A percentile compares a stretch with the other conserved stretches of the same genome.
Evolutionary conservation across 64 coral and sea anemone species (phyloP).

Genomic region (Pachyseris speciosa): DNA sequence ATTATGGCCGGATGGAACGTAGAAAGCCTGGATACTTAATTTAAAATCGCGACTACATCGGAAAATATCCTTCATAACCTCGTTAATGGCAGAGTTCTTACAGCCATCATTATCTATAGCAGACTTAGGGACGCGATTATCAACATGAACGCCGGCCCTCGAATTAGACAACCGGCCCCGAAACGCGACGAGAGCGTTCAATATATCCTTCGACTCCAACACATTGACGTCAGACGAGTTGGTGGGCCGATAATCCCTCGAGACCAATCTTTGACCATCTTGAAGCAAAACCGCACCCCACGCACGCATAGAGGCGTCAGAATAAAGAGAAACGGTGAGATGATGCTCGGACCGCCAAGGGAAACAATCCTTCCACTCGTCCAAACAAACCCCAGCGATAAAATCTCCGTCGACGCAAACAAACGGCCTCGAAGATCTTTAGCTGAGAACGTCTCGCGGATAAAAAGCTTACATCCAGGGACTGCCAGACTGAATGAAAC

Average conservation of each 20-base stretch:
- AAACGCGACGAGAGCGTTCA: slow-evolving; percentile 43
- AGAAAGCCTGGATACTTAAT: slow-evolving; percentile 41
- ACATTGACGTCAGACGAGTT: neutral
- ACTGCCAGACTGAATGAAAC: slow-evolving; percentile 45
- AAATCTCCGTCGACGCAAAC: slow-evolving; percentile 5
- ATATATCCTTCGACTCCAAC: slow-evolving; percentile 17
- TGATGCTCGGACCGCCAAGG: slow-evolving; percentile 32
- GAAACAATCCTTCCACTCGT: slow-evolving; percentile 23
- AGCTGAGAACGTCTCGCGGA: slow-evolving; percentile 36
- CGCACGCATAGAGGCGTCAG: slow-evolving; percentile 39
- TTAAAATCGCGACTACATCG: slow-evolving; percentile 18
- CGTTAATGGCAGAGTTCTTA: slow-evolving; percentile 30
- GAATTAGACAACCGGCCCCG: slow-evolving; percentile 14
- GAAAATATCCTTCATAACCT: slow-evolving; percentile 39
- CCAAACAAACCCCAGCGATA: slow-evolving; percentile 3
- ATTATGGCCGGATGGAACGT: slow-evolving; percentile 36
- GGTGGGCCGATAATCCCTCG: slow-evolving; percentile 48
- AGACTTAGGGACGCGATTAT: slow-evolving; percentile 1
- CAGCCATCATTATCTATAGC: slow-evolving; percentile 48
- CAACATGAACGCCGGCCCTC: slow-evolving; percentile 30
- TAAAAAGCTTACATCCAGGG: slow-evolving; percentile 24
- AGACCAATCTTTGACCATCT: neutral
- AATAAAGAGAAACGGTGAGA: slow-evolving; percentile 10
- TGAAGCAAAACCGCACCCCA: slow-evolving; percentile 29
- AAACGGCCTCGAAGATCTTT: neutral